Base-by-base conservation (phyloP, 1,140 invertebrate species). In the Apolygus lucorum region DNA sequence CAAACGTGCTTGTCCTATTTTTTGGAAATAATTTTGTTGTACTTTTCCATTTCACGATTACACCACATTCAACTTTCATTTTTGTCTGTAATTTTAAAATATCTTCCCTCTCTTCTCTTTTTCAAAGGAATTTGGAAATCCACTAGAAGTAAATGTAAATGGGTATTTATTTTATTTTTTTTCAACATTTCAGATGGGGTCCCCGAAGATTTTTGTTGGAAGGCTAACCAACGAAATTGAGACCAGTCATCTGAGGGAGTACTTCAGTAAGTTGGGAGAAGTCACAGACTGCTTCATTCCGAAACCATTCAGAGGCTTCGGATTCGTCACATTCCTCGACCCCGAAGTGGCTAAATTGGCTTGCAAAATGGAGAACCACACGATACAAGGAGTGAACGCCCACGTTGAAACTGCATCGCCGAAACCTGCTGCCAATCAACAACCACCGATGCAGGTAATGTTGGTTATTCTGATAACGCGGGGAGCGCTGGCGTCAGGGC, bases 231-330 rank as follows among this genome's bases (percentile, higher is more conserved):
- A 95, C 84, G 92, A 95, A 78, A 85, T 96, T 73, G 86, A 87
- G 68, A 86, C 90, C 1, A 92, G 94, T 75, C 93, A 96, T 80
- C 83, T 96, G 72, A 86, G 89, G 76, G 92, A 96, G 76, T 98
- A 97, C 85, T 99, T 98, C 81, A 86, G 87, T 62, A 93, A 96
- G 81, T 99, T 90, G 81, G 96, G 96, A 70, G 93, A 93, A 83
- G 93, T 96, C 49, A 93, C 91, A 65, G 94, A 96, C 84, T 92
- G 96, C 49, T 96, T 97, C 81, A 96, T 97, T 77, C 94, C 95
- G 66, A 95, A 91, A 82, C 93, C 91, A 74, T 96, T 95, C 80
- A 84, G 95, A 76, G 93, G 93, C 66, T 97, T 97, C 80, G 93
- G 92, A 76, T 97, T 98, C 81, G 93, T 98, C 52, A 96, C 93